A percentile compares a stretch with the other conserved stretches of the same genome.
Evolutionary conservation across 2,888 invertebrate genomes (phyloP).

Genomic region (Spilosoma lubricipeda): DNA sequence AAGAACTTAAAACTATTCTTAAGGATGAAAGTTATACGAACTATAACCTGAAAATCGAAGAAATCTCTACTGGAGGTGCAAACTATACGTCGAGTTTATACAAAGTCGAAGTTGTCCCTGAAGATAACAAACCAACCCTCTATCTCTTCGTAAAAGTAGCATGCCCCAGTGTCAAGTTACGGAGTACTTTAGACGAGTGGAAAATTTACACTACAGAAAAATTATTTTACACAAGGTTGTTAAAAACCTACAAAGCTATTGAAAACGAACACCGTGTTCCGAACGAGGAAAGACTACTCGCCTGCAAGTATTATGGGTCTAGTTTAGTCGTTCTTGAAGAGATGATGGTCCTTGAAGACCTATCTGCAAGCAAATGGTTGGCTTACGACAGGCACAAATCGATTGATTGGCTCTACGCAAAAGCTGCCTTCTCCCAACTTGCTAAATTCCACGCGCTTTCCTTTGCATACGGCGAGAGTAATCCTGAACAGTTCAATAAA

Average conservation of each 20-base stretch:
- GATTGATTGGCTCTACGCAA: conserved; percentile 53
- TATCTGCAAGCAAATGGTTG: not conserved
- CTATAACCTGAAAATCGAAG: not conserved
- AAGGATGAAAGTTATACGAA: not conserved
- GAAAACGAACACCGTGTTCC: conserved; percentile 31
- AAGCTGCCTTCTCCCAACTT: conserved; percentile 31
- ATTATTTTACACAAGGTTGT: conserved; percentile 27
- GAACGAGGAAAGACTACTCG: conserved; percentile 25
- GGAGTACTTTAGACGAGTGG: conserved; percentile 11
- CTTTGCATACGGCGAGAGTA: conserved; percentile 54
- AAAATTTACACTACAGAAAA: conserved; percentile 29
- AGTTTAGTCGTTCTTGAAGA: conserved; percentile 26
- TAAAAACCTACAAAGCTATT: conserved; percentile 20
- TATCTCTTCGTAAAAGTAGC: conserved; percentile 34
- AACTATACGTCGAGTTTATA: not conserved
- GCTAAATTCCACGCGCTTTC: conserved; percentile 59
- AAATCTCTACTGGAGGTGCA: not conserved
- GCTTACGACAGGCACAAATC: conserved; percentile 33
- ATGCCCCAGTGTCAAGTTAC: conserved; percentile 9
- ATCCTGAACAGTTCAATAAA: conserved; percentile 53
- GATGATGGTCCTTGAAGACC: conserved; percentile 20
- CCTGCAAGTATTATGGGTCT: conserved; percentile 39
- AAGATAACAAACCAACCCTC: not conserved
- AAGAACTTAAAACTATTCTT: not conserved
- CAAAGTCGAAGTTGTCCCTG: not conserved